Conservation (phyloP, 2,888 invertebrate genomes). For the Zygogramma bicolorata region DNA sequence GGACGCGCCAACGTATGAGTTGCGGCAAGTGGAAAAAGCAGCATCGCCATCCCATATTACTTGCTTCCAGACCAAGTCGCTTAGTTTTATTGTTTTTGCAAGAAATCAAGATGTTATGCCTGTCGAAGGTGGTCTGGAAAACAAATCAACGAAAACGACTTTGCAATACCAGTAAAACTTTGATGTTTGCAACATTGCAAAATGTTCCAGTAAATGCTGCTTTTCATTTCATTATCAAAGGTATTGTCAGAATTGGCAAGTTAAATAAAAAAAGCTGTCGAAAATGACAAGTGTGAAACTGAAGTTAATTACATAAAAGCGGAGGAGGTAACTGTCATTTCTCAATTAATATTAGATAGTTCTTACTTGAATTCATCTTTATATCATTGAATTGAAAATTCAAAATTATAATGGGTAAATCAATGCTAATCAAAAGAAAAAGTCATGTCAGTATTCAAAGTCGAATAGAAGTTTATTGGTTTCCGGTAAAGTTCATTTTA, state of each 20-base stretch:
- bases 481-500: too few relatives aligned
- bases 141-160: slow-evolving; percentile 33
- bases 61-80: slow-evolving; percentile 59
- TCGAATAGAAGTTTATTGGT: too few relatives aligned
- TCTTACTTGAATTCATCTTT: slow-evolving; percentile 35
- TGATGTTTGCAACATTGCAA: slow-evolving; percentile 57
- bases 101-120: slow-evolving; percentile 39
- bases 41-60: slow-evolving; percentile 59
- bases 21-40: slow-evolving; percentile 51
- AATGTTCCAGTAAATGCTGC: slow-evolving; percentile 60
- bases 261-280: slow-evolving; percentile 33
- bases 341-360: slow-evolving; percentile 20
- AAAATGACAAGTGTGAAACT: slow-evolving; percentile 30
- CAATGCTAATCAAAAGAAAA: too few relatives aligned
- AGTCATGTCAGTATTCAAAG: too few relatives aligned
- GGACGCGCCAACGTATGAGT: slow-evolving; percentile 51
- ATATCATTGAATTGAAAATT: neutral
- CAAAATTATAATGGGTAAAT: too few relatives aligned
- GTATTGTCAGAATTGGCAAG: slow-evolving; percentile 49
- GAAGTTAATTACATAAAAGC: slow-evolving; percentile 28
- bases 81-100: slow-evolving; percentile 65
- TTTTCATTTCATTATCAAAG: slow-evolving; percentile 57
- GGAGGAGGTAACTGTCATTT: slow-evolving; percentile 23
- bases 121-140: slow-evolving; percentile 26
- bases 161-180: slow-evolving; percentile 62